Evolutionary conservation across 2,113 vertebrate genomes (phyloP).

Genomic region (Ophiodon elongatus): DNA sequence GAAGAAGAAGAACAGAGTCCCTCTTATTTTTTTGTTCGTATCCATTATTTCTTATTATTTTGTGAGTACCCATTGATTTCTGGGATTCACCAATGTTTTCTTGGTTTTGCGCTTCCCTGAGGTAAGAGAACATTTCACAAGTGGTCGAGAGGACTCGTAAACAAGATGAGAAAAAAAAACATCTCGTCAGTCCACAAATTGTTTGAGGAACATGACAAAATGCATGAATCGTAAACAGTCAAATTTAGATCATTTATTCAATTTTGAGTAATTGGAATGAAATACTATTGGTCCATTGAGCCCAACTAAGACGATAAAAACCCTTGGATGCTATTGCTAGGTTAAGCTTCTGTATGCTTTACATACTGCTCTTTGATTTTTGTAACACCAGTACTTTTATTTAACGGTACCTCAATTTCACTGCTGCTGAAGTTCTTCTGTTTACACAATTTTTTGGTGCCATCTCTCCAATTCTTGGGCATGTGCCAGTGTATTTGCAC

Average conservation of each 20-base stretch:
- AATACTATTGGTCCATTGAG: neutral
- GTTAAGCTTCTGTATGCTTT: neutral
- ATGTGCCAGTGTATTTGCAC: neutral
- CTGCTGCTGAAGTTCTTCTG: neutral
- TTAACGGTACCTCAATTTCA: neutral
- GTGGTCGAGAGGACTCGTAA: neutral
- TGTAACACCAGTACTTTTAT: neutral
- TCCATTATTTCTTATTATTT: neutral
- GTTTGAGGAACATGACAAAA: neutral
- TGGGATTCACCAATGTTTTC: neutral
- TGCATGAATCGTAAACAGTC: neutral
- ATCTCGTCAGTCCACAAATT: neutral
- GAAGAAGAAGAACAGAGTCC: neutral
- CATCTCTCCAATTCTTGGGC: neutral
- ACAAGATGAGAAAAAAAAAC: neutral
- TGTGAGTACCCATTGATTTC: no score
- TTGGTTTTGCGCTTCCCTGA: neutral
- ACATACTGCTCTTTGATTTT: neutral
- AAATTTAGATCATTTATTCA: neutral
- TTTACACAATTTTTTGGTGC: neutral
- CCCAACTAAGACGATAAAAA: neutral
- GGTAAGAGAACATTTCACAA: neutral
- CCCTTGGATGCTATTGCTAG: neutral
- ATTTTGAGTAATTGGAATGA: neutral
- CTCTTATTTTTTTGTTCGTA: neutral